phyloP scores from a whole-genome alignment of 2,888 invertebrate genomes.

The Orchesellides sinensis region DNA sequence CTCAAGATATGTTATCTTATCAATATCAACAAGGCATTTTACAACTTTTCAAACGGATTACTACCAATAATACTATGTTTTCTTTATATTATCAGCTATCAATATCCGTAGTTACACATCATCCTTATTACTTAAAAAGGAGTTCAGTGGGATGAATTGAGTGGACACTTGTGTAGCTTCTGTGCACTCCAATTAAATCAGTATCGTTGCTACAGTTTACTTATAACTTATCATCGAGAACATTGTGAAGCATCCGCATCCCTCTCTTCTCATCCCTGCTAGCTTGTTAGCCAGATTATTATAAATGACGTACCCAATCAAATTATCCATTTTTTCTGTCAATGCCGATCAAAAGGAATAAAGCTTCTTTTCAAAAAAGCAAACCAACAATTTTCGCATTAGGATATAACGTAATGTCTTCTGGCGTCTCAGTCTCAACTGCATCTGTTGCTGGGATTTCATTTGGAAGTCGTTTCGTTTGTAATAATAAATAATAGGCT shows the following conservation, averaged over 20 bases:
- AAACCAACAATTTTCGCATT: too few species aligned
- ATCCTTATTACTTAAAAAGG: too few species aligned
- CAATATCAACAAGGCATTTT: slow-evolving; percentile 49
- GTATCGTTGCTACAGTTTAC: slow-evolving; percentile 28
- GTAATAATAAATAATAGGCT: slow-evolving; percentile 35
- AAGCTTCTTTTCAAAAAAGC: too few species aligned
- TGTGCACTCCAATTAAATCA: slow-evolving; percentile 39
- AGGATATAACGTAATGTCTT: not conserved
- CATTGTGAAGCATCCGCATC: slow-evolving; percentile 24
- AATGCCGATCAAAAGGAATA: too few species aligned
- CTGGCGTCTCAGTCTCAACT: not conserved
- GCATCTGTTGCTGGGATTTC: not conserved
- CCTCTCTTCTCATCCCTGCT: not conserved
- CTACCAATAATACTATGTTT: too few species aligned
- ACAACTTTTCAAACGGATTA: slow-evolving; percentile 30
- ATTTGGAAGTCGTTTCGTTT: not conserved
- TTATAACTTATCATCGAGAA: slow-evolving; percentile 8
- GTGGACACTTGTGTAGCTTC: slow-evolving; percentile 52
- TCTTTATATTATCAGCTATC: too few species aligned
- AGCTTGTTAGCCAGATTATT: slow-evolving; percentile 12
- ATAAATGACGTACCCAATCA: slow-evolving; percentile 5
- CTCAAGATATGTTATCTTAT: slow-evolving; percentile 34
- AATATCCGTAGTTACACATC: too few species aligned
- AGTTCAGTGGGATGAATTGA: not conserved
- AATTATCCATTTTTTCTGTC: not conserved